phyloP scores from a whole-genome alignment of 2,888 invertebrate genomes.

The Mythimna vitellina region DNA sequence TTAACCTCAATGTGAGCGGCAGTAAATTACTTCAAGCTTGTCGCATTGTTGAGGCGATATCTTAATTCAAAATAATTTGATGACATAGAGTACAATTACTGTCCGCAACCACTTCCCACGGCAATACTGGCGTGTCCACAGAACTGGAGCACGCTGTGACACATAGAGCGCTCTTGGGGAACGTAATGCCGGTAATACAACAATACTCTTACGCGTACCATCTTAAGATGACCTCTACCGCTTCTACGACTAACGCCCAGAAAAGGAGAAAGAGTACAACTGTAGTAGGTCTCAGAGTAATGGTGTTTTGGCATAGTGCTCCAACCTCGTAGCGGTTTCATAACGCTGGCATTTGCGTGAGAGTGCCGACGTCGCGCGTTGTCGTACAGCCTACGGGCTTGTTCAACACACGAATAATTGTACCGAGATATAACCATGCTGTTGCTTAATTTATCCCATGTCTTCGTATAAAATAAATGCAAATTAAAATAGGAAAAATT shows the following conservation, averaged over 20 bases:
- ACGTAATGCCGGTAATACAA: slow-evolving; percentile 81
- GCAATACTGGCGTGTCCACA: slow-evolving; percentile 74
- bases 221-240: slow-evolving; percentile 70
- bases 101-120: slow-evolving; percentile 85
- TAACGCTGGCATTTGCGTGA: slow-evolving; percentile 83
- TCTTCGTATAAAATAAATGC: slow-evolving; percentile 53
- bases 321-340: slow-evolving; percentile 76
- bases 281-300: slow-evolving; percentile 67
- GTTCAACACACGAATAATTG: slow-evolving; percentile 67
- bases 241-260: slow-evolving; percentile 50
- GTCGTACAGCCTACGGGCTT: slow-evolving; percentile 74
- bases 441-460: slow-evolving; percentile 56
- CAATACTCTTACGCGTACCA: slow-evolving; percentile 69
- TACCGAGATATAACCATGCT: slow-evolving; percentile 48
- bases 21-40: slow-evolving; percentile 62
- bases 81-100: slow-evolving; percentile 71
- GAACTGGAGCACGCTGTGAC: slow-evolving; percentile 84
- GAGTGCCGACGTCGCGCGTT: slow-evolving; percentile 74
- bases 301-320: slow-evolving; percentile 69
- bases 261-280: slow-evolving; percentile 57
- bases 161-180: slow-evolving; percentile 79
- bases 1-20: slow-evolving; percentile 43
- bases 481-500: slow-evolving; percentile 14
- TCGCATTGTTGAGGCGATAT: slow-evolving; percentile 64
- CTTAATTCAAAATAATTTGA: slow-evolving; percentile 65